Evolutionary conservation across 2,888 invertebrate genomes (phyloP), one percentile per base, ranked within the genome.

Genomic region (Dryocosmus kuriphilus): DNA sequence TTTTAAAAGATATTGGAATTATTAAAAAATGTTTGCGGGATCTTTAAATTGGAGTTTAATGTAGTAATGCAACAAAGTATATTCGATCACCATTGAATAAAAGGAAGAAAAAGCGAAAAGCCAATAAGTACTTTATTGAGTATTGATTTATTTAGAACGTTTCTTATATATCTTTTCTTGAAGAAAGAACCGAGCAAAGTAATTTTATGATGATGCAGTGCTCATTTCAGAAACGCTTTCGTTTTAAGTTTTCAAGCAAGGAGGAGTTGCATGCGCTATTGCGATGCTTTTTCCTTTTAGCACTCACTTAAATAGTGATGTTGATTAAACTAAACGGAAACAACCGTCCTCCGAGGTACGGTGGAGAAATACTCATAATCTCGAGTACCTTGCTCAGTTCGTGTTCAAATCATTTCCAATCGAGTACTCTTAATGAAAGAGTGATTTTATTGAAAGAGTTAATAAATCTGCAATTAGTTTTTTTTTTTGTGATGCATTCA

Each of bases 261-360:
- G 16, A 41, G 16, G 5, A 67, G 67, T 41, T 67, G 27, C 67
- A 14, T 67, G 27, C 67, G n/a, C 41, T 67, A 14, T 67, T 14
- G 19, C 67, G 27, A 27, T 46, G 51, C 22, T 67, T 41, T 65
- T 67, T 38, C 19, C 41, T 67, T 67, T 67, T 11, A 67, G 30
- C 30, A 46, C 41, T 67, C 41, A 67, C 38, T 46, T 67, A 67
- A 67, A 30, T 27, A n/a, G 67, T 19, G 27, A 35, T 41, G 67
- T 27, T 46, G 67, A 67, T 67, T 67, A 27, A 67, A 38, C 67
- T 27, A 46, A 38, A 9, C 38, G 67, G 67, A 67, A 67, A 67
- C 27, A 67, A 67, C 24, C 67, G 27, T 9, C 27, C 46, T 24
- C 22, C 46, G n/a, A 3, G 51, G 16, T 41, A 41, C 16, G n/a